phyloP scores from a whole-genome alignment of 2,888 invertebrate species.

The Euzophera pinguis region DNA sequence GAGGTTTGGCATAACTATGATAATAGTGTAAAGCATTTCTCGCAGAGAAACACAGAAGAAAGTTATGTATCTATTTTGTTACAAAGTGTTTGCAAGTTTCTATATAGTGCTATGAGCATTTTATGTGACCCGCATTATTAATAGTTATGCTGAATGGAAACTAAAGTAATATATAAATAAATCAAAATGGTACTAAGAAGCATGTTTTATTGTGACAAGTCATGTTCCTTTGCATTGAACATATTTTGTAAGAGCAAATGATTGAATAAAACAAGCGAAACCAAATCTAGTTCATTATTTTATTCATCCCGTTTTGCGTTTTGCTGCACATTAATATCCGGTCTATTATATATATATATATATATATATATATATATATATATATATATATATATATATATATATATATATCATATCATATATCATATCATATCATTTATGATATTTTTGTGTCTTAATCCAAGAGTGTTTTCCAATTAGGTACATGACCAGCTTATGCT shows the following conservation, averaged over 20 bases:
- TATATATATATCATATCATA: no score
- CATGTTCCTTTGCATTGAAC: slow-evolving; percentile 81
- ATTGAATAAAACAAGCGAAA: slow-evolving; percentile 81
- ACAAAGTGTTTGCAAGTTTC: slow-evolving; percentile 80
- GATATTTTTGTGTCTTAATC: no score
- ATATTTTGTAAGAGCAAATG: slow-evolving; percentile 81
- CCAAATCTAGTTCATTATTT: slow-evolving; percentile 66
- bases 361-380: no score
- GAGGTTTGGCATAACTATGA: slow-evolving; percentile 79
- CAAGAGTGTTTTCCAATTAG: no score
- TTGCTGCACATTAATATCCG: no score
- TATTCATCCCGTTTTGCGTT: slow-evolving; percentile 25
- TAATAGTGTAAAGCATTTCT: slow-evolving; percentile 73
- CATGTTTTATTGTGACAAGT: slow-evolving; percentile 80
- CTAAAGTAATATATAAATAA: slow-evolving; percentile 78
- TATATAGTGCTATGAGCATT: slow-evolving; percentile 80
- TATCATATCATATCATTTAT: no score
- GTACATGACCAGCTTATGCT: no score
- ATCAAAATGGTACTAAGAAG: slow-evolving; percentile 79
- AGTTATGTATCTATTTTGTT: slow-evolving; percentile 80
- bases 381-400: no score
- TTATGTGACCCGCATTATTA: slow-evolving; percentile 78
- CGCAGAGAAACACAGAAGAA: slow-evolving; percentile 72
- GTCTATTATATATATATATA: no score
- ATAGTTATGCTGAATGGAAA: slow-evolving; percentile 79